Evolutionary conservation across 2,888 invertebrate species (phyloP).

Genomic region (Acronicta psi): DNA sequence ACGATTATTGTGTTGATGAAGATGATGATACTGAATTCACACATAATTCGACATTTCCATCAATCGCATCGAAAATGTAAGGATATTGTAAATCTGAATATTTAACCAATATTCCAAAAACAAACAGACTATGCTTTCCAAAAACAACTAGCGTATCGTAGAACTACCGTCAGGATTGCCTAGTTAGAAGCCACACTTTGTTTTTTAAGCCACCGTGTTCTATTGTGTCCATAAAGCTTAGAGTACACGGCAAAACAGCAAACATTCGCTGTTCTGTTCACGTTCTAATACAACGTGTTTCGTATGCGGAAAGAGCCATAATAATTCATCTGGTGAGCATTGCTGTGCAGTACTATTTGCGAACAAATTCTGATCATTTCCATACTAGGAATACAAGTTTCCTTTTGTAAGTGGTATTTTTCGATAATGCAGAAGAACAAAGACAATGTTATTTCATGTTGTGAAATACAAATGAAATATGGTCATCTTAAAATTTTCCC

Average conservation of each 20-base stretch:
- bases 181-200: conserved; percentile 8
- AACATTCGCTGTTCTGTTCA: conserved; percentile 25
- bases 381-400: conserved; percentile 14
- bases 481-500: too few species aligned
- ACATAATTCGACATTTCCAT: too few species aligned
- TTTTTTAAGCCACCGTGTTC: conserved; percentile 26
- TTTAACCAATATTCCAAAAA: not conserved
- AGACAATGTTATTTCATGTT: too few species aligned
- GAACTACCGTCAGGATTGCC: conserved; percentile 7
- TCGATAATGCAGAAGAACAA: conserved; percentile 14
- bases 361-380: conserved; percentile 38
- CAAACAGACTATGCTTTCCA: not conserved
- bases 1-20: too few species aligned
- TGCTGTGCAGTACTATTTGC: conserved; percentile 19
- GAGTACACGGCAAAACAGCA: conserved; percentile 25
- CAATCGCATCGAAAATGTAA: too few species aligned
- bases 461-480: too few species aligned
- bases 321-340: conserved; percentile 44
- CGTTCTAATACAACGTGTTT: conserved; percentile 36
- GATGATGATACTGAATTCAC: too few species aligned
- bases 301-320: conserved; percentile 26
- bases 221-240: conserved; percentile 47
- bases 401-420: not conserved
- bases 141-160: not conserved
- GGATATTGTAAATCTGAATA: not conserved